A percentile compares a stretch with the other conserved stretches of the same genome.
Conservation (phyloP, 1,140 invertebrate genomes). For the Sarcophaga peregrina region DNA sequence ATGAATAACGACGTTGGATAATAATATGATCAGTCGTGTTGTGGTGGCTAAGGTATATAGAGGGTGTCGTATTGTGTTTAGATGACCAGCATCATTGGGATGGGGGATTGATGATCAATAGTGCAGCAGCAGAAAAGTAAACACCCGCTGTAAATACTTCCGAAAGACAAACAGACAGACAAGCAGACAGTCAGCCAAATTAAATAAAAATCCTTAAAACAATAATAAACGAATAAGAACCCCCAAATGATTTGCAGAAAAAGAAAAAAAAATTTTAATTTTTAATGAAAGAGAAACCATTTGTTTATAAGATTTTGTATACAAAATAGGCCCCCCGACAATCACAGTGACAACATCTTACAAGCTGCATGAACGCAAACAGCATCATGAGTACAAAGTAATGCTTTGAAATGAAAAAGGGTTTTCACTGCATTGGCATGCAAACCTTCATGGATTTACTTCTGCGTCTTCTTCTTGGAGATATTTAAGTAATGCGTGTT, state of each 20-base stretch:
- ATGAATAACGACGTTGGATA: background rate
- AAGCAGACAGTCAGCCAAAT: background rate
- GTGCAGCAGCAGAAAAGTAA: background rate
- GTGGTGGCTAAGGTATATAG: background rate
- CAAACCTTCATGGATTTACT: background rate
- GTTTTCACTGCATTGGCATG: background rate
- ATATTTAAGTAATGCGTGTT: background rate
- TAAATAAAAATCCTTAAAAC: background rate
- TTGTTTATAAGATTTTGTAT: conserved; percentile 12
- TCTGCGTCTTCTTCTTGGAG: background rate
- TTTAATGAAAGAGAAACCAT: background rate
- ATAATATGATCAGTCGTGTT: no score
- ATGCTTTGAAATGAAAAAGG: background rate
- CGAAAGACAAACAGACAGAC: background rate
- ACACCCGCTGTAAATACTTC: background rate
- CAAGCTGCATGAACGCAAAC: background rate
- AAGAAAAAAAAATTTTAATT: no score
- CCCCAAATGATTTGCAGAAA: background rate
- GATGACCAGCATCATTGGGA: background rate
- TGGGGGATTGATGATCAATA: background rate
- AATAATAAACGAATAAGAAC: background rate
- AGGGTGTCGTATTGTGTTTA: background rate
- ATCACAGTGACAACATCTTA: background rate
- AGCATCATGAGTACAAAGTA: no score
- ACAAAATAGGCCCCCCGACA: background rate